A percentile compares a stretch with the other conserved stretches of the same genome.
Conservation (phyloP, 1,140 invertebrate species). For the Drosophila asahinai region DNA sequence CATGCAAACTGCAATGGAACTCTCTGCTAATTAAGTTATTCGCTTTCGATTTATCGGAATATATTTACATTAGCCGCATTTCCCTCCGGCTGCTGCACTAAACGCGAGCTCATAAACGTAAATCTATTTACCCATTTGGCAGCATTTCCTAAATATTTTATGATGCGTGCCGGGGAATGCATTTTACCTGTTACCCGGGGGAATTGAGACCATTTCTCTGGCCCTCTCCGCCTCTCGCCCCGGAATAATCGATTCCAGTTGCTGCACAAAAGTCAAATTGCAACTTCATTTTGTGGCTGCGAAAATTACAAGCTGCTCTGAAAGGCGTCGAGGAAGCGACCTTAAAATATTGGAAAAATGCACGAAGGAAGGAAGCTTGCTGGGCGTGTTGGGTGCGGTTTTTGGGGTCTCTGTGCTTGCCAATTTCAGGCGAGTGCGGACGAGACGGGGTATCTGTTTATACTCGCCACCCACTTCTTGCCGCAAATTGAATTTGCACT, state of each 20-base stretch:
- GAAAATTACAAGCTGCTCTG: constrained; percentile 67
- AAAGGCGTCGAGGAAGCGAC: constrained; percentile 41
- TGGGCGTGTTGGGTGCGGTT: constrained; percentile 48
- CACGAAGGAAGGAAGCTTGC: constrained; percentile 22
- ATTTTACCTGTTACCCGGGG: constrained; percentile 46
- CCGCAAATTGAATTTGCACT: constrained; percentile 75
- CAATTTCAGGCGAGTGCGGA: constrained; percentile 25
- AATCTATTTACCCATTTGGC: constrained; percentile 64
- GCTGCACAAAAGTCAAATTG: constrained; percentile 64
- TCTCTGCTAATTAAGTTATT: constrained; percentile 31
- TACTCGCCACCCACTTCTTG: constrained; percentile 29
- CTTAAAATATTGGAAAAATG: constrained; percentile 60
- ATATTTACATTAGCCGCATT: constrained; percentile 10
- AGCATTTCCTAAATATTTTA: constrained; percentile 71
- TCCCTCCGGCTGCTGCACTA: constrained; percentile 16
- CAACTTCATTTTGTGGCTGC: constrained; percentile 67
- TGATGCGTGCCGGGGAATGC: constrained; percentile 54
- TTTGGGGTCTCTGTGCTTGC: constrained; percentile 41
- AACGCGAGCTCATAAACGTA: constrained; percentile 55
- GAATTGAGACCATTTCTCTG: constrained; percentile 2
- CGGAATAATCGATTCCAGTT: constrained; percentile 46
- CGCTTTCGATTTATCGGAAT: neutral
- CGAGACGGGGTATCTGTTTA: constrained; percentile 41
- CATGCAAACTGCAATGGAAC: neutral
- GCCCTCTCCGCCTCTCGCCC: neutral